Percentiles rank a stretch among this genome's conserved stretches.
phyloP scores from a whole-genome alignment of 2,888 invertebrate species.

The Plagodis dolabraria region DNA sequence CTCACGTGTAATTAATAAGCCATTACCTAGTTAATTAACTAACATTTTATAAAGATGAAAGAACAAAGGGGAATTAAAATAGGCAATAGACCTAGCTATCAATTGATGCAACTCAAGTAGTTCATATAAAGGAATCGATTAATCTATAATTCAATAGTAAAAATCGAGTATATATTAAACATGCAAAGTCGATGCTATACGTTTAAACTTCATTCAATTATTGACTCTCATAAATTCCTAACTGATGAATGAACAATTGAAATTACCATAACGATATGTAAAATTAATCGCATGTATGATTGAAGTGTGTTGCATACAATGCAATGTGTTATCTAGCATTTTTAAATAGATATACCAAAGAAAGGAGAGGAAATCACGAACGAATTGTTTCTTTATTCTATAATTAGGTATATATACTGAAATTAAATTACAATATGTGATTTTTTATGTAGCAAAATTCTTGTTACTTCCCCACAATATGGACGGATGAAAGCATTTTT shows the following conservation, averaged over 20 bases:
- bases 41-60: background rate
- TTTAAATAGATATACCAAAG: background rate
- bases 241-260: conserved; percentile 25
- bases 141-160: conserved; percentile 13
- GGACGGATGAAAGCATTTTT: too few species aligned
- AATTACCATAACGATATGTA: conserved; percentile 28
- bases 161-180: conserved; percentile 17
- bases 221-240: conserved; percentile 12
- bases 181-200: conserved; percentile 13
- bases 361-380: too few species aligned
- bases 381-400: too few species aligned
- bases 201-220: conserved; percentile 21
- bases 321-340: conserved; percentile 14
- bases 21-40: too few species aligned
- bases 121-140: conserved; percentile 7
- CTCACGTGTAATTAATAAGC: too few species aligned
- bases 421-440: too few species aligned
- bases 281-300: conserved; percentile 22
- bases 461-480: too few species aligned
- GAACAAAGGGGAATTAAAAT: background rate
- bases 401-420: too few species aligned
- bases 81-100: background rate
- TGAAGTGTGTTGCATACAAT: conserved; percentile 18
- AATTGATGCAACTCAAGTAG: conserved; percentile 5
- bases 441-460: too few species aligned